Evolutionary conservation across 2,888 invertebrate species (phyloP), one percentile per base, ranked within the genome.

Genomic region (Steinernema carpocapsae): DNA sequence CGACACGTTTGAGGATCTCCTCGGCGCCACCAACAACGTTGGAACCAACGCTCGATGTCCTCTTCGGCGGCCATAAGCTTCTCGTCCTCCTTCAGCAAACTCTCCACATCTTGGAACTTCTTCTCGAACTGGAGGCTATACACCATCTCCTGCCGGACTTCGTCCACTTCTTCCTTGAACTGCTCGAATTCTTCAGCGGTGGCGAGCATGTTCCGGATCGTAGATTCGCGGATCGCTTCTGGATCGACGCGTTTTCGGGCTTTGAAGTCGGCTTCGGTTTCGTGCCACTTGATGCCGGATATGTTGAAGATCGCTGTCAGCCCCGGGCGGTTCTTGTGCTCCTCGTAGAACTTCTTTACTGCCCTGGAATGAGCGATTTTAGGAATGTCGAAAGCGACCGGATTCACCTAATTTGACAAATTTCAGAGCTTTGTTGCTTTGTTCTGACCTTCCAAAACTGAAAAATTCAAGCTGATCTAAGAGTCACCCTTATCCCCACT

Each of bases 111-210:
- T 26, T 64, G 17, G 37, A n/a, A 7, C 12, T 19, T 32, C 32
- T 64, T 64, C 32, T 22, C 64, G 37, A 64, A 64, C 64, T 64
- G 64, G 6, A 64, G 32, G 19, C 64, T 64, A n/a, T 64, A 64
- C 17, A 64, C 64, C 32, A 37, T 64, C 32, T 32, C 32, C 37
- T 64, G 64, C 3, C 64, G 64, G 19, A 64, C 29, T 29, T 64
- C 64, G 32, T 64, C 64, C 7, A 64, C 64, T 64, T 64, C 64
- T 17, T 37, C 64, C 32, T 37, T 10, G 37, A 64, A 64, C 32
- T 64, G 29, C 32, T 29, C 64, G 37, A 64, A 37, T n/a, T 64
- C 64, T 32, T 64, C 64, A 2, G 22, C 32, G 37, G 29, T 64
- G 17, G 64, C 64, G 29, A 64, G 64, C 14, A 64, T 64, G 64